These are phyloP conservation scores for Alviniconcha marisindica DNA, from an alignment of 1,140 invertebrate species.

Conservation along the genomic window DNA sequence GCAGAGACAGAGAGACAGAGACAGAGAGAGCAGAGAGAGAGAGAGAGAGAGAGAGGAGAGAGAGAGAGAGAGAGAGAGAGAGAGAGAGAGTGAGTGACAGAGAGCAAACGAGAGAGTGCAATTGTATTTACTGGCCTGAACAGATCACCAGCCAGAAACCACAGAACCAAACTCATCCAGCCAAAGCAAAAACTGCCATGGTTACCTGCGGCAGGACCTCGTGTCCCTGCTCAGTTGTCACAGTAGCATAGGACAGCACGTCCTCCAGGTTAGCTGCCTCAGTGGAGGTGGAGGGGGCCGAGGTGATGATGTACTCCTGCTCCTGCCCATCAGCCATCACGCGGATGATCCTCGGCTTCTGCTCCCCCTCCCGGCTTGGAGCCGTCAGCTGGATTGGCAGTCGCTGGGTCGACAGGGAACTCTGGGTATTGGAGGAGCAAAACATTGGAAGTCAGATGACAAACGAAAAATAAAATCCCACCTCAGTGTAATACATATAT, in stretches of 20 bases:
- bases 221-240: conserved; percentile 25
- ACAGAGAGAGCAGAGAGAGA: too few relatives aligned
- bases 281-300: background rate
- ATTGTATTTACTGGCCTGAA: too few relatives aligned
- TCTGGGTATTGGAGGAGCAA: too few relatives aligned
- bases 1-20: too few relatives aligned
- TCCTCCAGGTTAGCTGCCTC: background rate
- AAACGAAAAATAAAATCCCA: too few relatives aligned
- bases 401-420: conserved; percentile 21
- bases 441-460: too few relatives aligned
- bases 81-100: too few relatives aligned
- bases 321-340: conserved; percentile 37
- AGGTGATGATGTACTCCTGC: conserved; percentile 48
- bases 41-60: too few relatives aligned
- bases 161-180: background rate
- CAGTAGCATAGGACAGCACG: conserved; percentile 10
- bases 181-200: background rate
- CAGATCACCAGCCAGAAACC: too few relatives aligned
- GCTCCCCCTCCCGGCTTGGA: conserved; percentile 34
- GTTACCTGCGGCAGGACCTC: conserved; percentile 40
- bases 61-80: too few relatives aligned
- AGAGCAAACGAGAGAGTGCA: too few relatives aligned
- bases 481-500: too few relatives aligned
- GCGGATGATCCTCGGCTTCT: conserved; percentile 45
- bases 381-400: conserved; percentile 17